Conservation (phyloP, 2,888 invertebrate genomes). For the Xanthorhoe designata region DNA sequence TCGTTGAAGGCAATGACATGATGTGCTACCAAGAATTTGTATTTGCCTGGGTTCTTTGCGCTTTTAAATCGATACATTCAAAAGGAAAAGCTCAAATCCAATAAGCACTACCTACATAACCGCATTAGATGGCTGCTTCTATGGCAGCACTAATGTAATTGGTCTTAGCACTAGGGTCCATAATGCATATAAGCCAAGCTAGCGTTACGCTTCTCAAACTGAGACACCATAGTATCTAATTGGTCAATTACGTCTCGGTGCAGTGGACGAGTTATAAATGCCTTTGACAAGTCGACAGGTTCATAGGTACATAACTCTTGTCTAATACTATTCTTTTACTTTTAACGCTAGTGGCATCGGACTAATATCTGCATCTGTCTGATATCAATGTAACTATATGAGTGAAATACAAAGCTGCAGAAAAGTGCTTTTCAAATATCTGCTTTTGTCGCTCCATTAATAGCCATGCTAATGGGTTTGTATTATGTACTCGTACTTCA, state of each 20-base stretch:
- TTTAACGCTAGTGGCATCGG: not conserved
- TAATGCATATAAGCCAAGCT: not conserved
- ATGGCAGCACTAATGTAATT: not conserved
- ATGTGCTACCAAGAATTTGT: constrained; percentile 15
- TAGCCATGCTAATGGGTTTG: not conserved
- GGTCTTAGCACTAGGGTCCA: constrained; percentile 1
- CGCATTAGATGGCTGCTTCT: not conserved
- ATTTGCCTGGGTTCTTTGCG: not conserved
- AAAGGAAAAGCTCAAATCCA: not conserved
- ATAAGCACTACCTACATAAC: not conserved
- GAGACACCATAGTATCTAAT: constrained; percentile 20
- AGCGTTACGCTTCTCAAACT: constrained; percentile 5
- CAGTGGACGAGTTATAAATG: constrained; percentile 7
- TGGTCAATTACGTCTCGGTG: constrained; percentile 24
- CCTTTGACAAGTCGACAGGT: constrained; percentile 11
- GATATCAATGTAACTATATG: not conserved
- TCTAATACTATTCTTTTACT: not conserved
- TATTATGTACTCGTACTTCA: constrained; percentile 12
- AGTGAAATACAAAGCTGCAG: not conserved
- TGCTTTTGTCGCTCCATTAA: not conserved
- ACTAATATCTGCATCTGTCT: not conserved
- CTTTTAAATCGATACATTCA: not conserved
- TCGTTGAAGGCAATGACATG: constrained; percentile 28
- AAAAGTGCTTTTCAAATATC: not conserved
- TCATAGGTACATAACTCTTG: not conserved